A percentile compares a stretch with the other conserved stretches of the same genome.
phyloP scores from a whole-genome alignment of 2,113 vertebrate genomes.

The Theristicus caerulescens region DNA sequence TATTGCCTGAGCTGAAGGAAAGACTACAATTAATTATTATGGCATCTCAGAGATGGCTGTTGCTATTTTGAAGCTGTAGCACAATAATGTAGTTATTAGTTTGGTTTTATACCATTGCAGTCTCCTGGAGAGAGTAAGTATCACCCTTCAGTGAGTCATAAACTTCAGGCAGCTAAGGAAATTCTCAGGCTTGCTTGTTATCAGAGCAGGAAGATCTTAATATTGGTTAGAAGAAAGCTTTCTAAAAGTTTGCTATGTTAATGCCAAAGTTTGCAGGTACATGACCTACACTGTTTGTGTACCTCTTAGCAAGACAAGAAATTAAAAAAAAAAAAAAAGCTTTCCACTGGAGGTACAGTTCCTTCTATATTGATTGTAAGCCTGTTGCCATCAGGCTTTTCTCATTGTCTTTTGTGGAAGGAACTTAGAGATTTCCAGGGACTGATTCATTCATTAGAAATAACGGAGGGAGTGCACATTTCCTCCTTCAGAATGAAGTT shows the following conservation, averaged over 20 bases:
- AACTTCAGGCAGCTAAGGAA: background rate
- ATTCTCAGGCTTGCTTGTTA: background rate
- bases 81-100: background rate
- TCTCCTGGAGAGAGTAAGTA: background rate
- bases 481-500: background rate
- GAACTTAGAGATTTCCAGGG: background rate
- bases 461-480: background rate
- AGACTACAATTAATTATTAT: slow-evolving; percentile 20
- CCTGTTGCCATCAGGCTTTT: background rate
- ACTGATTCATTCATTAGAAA: background rate
- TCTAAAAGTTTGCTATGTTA: background rate
- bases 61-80: slow-evolving; percentile 5
- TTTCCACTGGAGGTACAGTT: background rate
- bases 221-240: background rate
- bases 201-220: background rate
- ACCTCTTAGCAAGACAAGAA: background rate
- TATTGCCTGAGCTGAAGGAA: background rate
- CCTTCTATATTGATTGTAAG: background rate
- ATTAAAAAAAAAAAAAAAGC: background rate
- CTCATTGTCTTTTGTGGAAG: background rate
- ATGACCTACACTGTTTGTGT: background rate
- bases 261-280: background rate
- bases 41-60: background rate
- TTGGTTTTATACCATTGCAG: background rate
- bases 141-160: background rate